Evolutionary conservation across 2,888 invertebrate species (phyloP), one percentile per base, ranked within the genome.

Genomic region (Nymphalis urticae): DNA sequence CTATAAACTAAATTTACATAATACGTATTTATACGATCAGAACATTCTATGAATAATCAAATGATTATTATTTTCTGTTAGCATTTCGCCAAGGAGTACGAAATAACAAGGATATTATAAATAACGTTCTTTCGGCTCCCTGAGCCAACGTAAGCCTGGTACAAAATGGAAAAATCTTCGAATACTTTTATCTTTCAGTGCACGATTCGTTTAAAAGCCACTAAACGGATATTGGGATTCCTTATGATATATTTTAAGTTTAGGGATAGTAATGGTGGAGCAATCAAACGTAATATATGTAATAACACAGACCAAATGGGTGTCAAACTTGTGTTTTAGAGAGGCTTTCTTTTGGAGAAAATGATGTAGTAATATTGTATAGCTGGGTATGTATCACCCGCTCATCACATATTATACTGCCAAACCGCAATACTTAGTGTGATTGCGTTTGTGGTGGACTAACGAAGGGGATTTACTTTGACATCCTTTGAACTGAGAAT

Each of bases 81-180:
- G 17, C 24, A 27, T 54, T 54, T 54, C 54, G 16, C 7, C 16
- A 1, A 32, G 32, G 54, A 7, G 17, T 56, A 32, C 27, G 32
- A 32, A 17, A 56, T 56, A 56, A 17, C 32, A 56, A 56, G 19
- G 17, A 59, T 19, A 59, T 47, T 47, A 47, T 59, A 59, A 59
- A 42, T 47, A 59, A 59, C 27, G 42, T 19, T 42, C 59, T 36
- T 59, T 42, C 4, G 42, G 42, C n/a, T 47, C 19, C 17, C 59
- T 47, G 42, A 42, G 42, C 47, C 59, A 47, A 59, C 58, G 10
- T 42, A 36, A 58, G 42, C 42, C 42, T 21, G 42, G 42, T 58
- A 58, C 32, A 58, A 42, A 58, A 58, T 58, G 58, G 58, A 58
- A 58, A 58, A 58, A 53, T 58, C 58, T 58, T 58, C 58, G 24